Base-by-base conservation (phyloP, 2,113 vertebrate genomes). In the Coptodon bakossiorum region DNA sequence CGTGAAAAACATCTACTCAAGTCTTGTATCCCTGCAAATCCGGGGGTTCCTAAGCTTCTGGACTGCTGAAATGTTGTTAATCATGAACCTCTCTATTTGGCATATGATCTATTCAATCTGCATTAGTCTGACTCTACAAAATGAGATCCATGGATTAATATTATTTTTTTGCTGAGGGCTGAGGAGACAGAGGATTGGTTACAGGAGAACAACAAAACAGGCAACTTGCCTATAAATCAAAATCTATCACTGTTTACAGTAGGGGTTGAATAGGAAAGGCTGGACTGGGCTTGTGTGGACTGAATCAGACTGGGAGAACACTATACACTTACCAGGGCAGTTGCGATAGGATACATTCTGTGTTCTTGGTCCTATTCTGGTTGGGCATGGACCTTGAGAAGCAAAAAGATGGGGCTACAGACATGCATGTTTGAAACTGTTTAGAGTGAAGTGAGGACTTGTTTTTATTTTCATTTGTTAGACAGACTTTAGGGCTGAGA, bases 311-410 rank as follows among this genome's bases (percentile, higher is more conserved):
- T 90, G 91, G 92, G 93, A 93, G 85, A 89, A 93, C 92, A 94
- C 93, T 90, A 93, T 94, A 82, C 91, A 96, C 95, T 96, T 96
- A 96, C 95, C 95, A 43, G 94, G 95, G 88, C 95, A 96, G 94
- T 93, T 90, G 95, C 82, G 93, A 96, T 95, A 95, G 82, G 95
- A 95, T 56, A 96, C 93, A 94, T 95, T 95, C 95, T 95, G 94
- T 92, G 91, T 93, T 95, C 95, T 94, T 94, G 95, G 87, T 95
- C 94, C 95, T 95, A 95, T 90, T 95, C 94, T 96, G 94, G 90
- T 90, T 87, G 95, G 94, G 87, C 95, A 96, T 94, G 95, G 95
- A 95, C 95, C 95, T 96, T 95, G 90, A 95, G 94, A 95, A 95
- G 95, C 95, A 96, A 94, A 96, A 91, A 96, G 90, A 95, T 27